Conservation (phyloP, 2,888 invertebrate species). For the Hypercompe scribonia region DNA sequence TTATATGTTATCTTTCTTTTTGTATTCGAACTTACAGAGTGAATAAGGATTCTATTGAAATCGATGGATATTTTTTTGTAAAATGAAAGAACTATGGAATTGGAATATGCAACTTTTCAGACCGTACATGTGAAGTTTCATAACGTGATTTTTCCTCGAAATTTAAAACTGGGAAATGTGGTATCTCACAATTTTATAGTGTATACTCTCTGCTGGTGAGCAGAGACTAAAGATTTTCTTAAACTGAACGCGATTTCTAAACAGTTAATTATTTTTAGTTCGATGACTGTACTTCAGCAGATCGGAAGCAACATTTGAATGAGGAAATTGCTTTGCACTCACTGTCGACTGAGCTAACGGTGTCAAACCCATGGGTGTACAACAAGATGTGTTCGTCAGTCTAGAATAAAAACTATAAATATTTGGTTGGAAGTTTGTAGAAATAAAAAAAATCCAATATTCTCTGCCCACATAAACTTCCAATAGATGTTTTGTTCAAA, state of each 20-base stretch:
- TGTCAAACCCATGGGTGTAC: background rate
- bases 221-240: background rate
- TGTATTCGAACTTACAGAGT: constrained; percentile 9
- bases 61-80: background rate
- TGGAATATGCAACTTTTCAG: background rate
- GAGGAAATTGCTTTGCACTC: background rate
- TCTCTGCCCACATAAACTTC: too few relatives aligned
- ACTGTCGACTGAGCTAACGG: background rate
- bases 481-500: background rate
- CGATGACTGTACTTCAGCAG: background rate
- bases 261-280: background rate
- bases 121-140: background rate
- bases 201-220: background rate
- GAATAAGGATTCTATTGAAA: background rate
- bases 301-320: background rate
- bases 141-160: background rate
- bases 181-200: background rate
- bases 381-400: too few relatives aligned
- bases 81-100: background rate
- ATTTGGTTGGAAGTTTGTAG: too few relatives aligned
- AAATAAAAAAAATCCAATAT: background rate
- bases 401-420: background rate
- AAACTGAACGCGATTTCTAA: background rate
- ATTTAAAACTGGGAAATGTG: background rate
- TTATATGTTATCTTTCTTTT: constrained; percentile 44